Evolutionary conservation across 1,140 invertebrate species (phyloP).

Genomic region (Bombus picipes): DNA sequence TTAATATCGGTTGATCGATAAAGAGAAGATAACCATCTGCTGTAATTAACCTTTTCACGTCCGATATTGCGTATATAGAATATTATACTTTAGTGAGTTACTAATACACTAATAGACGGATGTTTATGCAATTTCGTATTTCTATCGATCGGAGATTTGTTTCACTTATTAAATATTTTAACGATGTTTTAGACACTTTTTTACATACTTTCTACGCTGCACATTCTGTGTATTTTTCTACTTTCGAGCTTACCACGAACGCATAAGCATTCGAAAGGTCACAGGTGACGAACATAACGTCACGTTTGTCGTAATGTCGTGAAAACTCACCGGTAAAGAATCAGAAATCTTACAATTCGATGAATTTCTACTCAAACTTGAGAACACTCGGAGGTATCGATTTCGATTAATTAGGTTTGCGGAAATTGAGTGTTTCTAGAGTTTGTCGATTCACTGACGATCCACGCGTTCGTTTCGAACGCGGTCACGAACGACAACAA

Average conservation of each 20-base stretch:
- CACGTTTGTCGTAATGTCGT: too few species aligned
- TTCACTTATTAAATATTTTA: too few species aligned
- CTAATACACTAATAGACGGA: neutral
- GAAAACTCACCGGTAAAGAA: too few species aligned
- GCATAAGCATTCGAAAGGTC: too few species aligned
- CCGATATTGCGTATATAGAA: neutral
- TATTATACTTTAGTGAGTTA: neutral
- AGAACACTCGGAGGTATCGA: neutral
- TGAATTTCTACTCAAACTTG: neutral
- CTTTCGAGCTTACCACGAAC: too few species aligned
- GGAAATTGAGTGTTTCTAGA: neutral
- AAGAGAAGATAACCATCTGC: neutral
- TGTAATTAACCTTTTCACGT: neutral
- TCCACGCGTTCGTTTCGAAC: conserved; percentile 29
- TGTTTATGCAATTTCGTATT: neutral
- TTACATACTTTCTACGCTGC: too few species aligned
- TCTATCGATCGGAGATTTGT: too few species aligned
- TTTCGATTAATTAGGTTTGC: neutral
- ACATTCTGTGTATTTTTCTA: too few species aligned
- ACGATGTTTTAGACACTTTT: too few species aligned
- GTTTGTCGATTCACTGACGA: neutral
- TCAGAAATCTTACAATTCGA: neutral
- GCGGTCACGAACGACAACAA: neutral
- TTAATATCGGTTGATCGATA: neutral
- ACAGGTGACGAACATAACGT: too few species aligned